Percentiles rank a stretch among this genome's conserved stretches.
Conservation (phyloP, 2,113 vertebrate genomes). For the Macquaria australasica region DNA sequence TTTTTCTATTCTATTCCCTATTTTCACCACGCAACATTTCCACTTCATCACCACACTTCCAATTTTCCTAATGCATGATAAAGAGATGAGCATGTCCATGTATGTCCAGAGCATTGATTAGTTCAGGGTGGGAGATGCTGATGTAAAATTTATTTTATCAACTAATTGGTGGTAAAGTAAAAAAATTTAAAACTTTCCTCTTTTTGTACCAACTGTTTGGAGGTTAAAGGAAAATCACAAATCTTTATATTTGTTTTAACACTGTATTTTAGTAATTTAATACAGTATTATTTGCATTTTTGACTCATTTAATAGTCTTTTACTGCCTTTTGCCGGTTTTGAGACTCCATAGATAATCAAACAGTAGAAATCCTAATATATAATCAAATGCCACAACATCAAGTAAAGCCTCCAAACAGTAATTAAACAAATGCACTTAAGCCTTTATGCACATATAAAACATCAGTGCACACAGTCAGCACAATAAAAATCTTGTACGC, state of each 20-base stretch:
- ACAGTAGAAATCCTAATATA: neutral
- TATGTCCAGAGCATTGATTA: neutral
- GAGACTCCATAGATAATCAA: neutral
- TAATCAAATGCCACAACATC: neutral
- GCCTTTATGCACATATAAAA: constrained; percentile 28
- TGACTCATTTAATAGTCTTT: neutral
- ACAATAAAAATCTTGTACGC: neutral
- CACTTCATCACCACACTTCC: neutral
- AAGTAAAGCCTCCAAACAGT: neutral
- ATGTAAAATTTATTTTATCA: neutral
- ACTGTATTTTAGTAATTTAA: neutral
- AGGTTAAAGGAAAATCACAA: neutral
- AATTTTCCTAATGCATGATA: neutral
- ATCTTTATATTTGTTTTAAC: neutral
- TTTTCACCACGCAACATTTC: neutral
- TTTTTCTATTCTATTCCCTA: too few species aligned
- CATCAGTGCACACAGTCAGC: neutral
- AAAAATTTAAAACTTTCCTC: neutral
- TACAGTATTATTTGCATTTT: neutral
- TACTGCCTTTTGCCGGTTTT: neutral
- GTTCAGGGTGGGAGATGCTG: neutral
- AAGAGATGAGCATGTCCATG: neutral
- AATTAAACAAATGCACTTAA: constrained; percentile 38
- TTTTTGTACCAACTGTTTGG: neutral
- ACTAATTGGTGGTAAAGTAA: neutral